Evolutionary conservation across 2,797 vertebrate genomes (phyloP), one percentile per base, ranked within the genome.

Genomic region (Cercopithecus neglectus): DNA sequence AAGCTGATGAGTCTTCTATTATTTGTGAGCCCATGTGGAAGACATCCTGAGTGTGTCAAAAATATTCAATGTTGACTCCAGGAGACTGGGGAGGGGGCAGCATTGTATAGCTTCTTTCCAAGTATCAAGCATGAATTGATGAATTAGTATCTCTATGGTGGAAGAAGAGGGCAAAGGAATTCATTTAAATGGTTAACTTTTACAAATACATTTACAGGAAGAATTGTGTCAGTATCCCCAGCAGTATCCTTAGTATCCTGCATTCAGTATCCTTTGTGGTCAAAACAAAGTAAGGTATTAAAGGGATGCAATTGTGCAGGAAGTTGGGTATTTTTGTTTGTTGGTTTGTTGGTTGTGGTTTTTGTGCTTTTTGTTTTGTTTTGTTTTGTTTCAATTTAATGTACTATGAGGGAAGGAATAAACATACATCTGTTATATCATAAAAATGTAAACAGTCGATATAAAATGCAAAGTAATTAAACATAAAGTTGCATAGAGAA

Each of bases 81-180:
- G 39, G 26, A 93, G 24, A 26, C 8, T 5, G 3, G 8, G 3
- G 4, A 88, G 50, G 1, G 16, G 90, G 72, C 7, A 70, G 46
- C 39, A 59, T 12, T 98, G 95, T 98, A 96, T 5, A 96, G 98
- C 97, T 98, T 97, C 95, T 93, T 92, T 75, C 10, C 4, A 21
- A 82, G 97, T 98, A 44, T 85, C 44, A 24, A 89, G 80, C 14
- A 87, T 85, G 85, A 44, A 72, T 10, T 13, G 36, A 84, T 44
- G 30, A 26, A 93, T 97, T 94, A 92, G 55, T 89, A 92, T 53
- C 41, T 96, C 97, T 39, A 64, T 70, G 79, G 48, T 26, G 91
- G 75, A 48, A 85, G 26, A 94, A 96, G 84, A 97, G 50, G 75
- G 83, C 1, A 86, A 94, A 93, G 83, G 3, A 59, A 57, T 46